Percentiles rank a stretch among this genome's conserved stretches.
Conservation (phyloP, 2,888 invertebrate genomes). For the Strigamia maritima region DNA sequence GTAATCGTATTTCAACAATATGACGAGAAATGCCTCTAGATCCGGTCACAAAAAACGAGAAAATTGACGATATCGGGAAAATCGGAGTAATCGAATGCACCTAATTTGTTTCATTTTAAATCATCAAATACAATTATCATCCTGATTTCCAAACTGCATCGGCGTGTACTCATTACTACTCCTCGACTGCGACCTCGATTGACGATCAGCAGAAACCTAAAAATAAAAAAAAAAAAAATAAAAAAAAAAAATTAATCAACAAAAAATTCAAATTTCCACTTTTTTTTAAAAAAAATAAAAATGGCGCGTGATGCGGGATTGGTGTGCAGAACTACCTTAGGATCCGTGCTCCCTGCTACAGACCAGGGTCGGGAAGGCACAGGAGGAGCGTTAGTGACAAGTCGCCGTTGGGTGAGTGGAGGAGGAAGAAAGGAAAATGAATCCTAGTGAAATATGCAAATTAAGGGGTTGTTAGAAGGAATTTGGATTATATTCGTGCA, state of each 20-base stretch:
- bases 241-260: neutral
- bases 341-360: constrained; percentile 6
- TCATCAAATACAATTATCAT: neutral
- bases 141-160: constrained; percentile 16
- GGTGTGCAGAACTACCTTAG: constrained; percentile 31
- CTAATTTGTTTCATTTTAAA: no score
- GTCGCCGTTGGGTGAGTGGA: neutral
- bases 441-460: neutral
- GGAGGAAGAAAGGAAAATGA: neutral
- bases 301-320: no score
- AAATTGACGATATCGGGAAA: no score
- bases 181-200: neutral
- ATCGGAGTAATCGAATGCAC: no score
- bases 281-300: no score
- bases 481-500: no score
- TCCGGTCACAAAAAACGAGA: no score
- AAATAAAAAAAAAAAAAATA: neutral
- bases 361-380: constrained; percentile 39
- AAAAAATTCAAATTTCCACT: neutral
- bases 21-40: no score
- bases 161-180: constrained; percentile 6
- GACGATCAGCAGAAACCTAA: neutral
- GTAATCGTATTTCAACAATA: no score
- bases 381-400: constrained; percentile 24
- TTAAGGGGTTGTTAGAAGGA: neutral